These are phyloP conservation scores for Hylyphantes graminicola DNA, from an alignment of 1,140 invertebrate genomes.

Conservation along the genomic window DNA sequence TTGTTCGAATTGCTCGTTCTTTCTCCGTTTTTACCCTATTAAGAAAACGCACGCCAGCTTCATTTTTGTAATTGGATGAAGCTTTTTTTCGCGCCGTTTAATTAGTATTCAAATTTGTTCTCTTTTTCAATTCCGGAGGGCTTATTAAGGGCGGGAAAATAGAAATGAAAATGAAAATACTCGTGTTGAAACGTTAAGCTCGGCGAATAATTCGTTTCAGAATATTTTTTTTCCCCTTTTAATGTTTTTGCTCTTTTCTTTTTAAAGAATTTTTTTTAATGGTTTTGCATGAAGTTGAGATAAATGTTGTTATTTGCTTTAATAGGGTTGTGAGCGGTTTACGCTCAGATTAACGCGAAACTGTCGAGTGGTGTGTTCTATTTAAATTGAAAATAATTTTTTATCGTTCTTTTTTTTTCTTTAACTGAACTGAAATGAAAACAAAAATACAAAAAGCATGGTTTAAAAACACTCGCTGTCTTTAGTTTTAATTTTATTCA, in stretches of 20 bases:
- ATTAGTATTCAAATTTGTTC: slow-evolving; percentile 60
- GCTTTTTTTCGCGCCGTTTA: slow-evolving; percentile 56
- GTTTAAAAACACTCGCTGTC: too few relatives aligned
- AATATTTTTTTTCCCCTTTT: neutral
- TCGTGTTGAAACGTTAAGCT: slow-evolving; percentile 57
- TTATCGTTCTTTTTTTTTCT: slow-evolving; percentile 13
- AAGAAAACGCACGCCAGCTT: slow-evolving; percentile 43
- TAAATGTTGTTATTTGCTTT: slow-evolving; percentile 46
- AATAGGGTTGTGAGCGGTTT: slow-evolving; percentile 52
- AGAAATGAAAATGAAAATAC: slow-evolving; percentile 58
- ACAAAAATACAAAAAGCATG: too few relatives aligned
- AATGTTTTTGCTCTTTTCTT: slow-evolving; percentile 12
- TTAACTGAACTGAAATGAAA: too few relatives aligned
- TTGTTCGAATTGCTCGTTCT: slow-evolving; percentile 15
- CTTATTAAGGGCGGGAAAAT: slow-evolving; percentile 40
- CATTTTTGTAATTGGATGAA: slow-evolving; percentile 58
- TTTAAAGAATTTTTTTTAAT: slow-evolving; percentile 4
- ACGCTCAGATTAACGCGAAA: slow-evolving; percentile 45
- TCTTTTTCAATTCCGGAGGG: slow-evolving; percentile 38
- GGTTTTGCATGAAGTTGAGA: slow-evolving; percentile 36
- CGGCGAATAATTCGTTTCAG: slow-evolving; percentile 52
- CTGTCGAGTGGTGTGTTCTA: slow-evolving; percentile 20
- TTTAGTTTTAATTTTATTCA: too few relatives aligned
- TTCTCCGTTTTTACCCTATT: slow-evolving; percentile 31
- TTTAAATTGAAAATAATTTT: slow-evolving; percentile 39